Conservation (phyloP, 2,113 vertebrate species). For the Macrotis lagotis region DNA sequence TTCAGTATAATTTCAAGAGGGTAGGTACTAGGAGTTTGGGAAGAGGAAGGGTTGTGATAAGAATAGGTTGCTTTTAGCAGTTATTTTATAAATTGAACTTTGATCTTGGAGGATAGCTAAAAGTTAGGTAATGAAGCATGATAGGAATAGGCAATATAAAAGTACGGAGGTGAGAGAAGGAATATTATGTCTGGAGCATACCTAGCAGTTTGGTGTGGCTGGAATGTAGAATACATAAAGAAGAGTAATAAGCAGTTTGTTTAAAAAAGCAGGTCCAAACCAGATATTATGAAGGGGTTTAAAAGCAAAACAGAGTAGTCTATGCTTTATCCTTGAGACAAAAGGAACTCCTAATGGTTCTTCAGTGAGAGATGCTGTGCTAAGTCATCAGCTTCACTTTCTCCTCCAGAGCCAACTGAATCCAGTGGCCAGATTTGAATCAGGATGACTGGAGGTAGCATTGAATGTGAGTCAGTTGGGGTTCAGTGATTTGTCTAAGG, state of each 20-base stretch:
- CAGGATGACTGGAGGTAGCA: too few relatives aligned
- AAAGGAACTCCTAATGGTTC: neutral
- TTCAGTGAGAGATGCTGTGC: too few relatives aligned
- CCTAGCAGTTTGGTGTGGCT: neutral
- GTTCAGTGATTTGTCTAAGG: too few relatives aligned
- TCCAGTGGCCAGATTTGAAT: too few relatives aligned
- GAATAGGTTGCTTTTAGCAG: neutral
- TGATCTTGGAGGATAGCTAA: neutral
- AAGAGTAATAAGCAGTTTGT: neutral
- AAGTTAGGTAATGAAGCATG: neutral
- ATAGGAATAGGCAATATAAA: neutral
- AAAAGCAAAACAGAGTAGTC: neutral
- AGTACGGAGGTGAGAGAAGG: neutral
- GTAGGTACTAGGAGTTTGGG: neutral
- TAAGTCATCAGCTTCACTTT: too few relatives aligned
- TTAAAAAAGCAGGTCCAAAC: neutral
- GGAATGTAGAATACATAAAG: neutral
- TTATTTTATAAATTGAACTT: neutral
- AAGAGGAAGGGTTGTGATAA: neutral
- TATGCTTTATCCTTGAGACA: neutral
- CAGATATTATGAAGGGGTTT: neutral
- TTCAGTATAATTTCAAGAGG: neutral
- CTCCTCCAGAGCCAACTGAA: too few relatives aligned
- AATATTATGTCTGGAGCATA: neutral
- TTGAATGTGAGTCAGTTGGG: too few relatives aligned